Evolutionary conservation across 2,797 vertebrate species (phyloP).

Genomic region (Prionace glauca): DNA sequence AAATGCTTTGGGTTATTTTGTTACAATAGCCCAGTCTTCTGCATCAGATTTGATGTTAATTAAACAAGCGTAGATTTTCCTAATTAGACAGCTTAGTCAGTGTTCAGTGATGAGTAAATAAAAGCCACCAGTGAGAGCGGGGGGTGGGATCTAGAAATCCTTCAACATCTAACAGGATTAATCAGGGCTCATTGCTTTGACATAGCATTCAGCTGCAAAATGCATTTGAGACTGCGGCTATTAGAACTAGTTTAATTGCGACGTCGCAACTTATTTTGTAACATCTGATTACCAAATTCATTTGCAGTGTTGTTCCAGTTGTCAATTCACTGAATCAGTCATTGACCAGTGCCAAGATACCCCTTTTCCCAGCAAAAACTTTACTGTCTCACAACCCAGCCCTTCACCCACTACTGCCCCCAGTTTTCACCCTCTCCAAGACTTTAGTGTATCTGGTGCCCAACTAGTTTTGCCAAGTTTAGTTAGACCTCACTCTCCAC

Average conservation of each 20-base stretch:
- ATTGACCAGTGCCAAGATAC: not conserved
- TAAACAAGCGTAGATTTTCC: not conserved
- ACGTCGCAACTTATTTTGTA: not conserved
- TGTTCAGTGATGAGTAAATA: not conserved
- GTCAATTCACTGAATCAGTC: not conserved
- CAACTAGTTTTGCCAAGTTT: not conserved
- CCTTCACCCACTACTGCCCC: not conserved
- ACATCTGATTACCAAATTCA: not conserved
- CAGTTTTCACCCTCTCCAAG: not conserved
- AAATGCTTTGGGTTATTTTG: not conserved
- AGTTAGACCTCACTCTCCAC: not conserved
- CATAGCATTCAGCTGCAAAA: not conserved
- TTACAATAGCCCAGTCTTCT: not conserved
- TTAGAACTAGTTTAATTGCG: slow-evolving; percentile 30
- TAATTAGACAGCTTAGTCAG: not conserved
- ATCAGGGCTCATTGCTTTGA: not conserved
- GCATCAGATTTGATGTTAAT: not conserved
- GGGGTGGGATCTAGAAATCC: too few species aligned
- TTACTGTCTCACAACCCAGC: not conserved
- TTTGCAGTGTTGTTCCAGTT: not conserved
- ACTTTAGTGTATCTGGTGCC: not conserved
- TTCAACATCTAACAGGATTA: not conserved
- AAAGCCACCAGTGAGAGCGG: not conserved
- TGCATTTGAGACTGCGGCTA: not conserved
- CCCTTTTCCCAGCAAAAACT: not conserved